Evolutionary conservation across 1,140 invertebrate species (phyloP).

Genomic region (Leucophenga varia): DNA sequence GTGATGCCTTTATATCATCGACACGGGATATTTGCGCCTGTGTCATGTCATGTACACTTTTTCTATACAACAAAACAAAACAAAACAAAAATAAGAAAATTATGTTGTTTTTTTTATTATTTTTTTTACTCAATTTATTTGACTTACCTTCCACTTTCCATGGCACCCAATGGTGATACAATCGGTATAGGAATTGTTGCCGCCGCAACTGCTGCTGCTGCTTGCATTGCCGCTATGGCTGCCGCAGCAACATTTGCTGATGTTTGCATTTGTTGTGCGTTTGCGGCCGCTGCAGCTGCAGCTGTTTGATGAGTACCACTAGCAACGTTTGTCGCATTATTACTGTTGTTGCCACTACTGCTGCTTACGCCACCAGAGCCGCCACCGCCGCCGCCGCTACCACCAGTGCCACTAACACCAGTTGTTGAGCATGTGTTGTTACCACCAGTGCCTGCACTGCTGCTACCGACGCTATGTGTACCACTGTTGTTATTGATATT

Average conservation of each 20-base stretch:
- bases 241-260: constrained; percentile 39
- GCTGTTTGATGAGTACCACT: constrained; percentile 6
- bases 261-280: constrained; percentile 29
- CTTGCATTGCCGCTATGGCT: constrained; percentile 50
- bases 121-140: too few relatives aligned
- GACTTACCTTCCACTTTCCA: constrained; percentile 49
- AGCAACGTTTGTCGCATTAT: background rate
- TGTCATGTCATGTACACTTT: constrained; percentile 54
- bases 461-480: too few relatives aligned
- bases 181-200: constrained; percentile 41
- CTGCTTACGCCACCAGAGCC: constrained; percentile 13
- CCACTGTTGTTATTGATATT: constrained; percentile 24
- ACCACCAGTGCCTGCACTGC: constrained; percentile 17
- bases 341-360: constrained; percentile 6
- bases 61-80: constrained; percentile 54
- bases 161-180: constrained; percentile 41
- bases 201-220: constrained; percentile 28
- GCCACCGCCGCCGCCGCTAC: constrained; percentile 17
- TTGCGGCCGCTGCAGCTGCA: constrained; percentile 4
- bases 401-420: constrained; percentile 12
- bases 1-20: constrained; percentile 62
- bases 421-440: too few relatives aligned
- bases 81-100: constrained; percentile 6
- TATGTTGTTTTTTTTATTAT: too few relatives aligned
- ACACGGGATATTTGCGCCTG: constrained; percentile 53